Base-by-base conservation (phyloP, 2,888 invertebrate species). In the Oscheius sp. region DNA sequence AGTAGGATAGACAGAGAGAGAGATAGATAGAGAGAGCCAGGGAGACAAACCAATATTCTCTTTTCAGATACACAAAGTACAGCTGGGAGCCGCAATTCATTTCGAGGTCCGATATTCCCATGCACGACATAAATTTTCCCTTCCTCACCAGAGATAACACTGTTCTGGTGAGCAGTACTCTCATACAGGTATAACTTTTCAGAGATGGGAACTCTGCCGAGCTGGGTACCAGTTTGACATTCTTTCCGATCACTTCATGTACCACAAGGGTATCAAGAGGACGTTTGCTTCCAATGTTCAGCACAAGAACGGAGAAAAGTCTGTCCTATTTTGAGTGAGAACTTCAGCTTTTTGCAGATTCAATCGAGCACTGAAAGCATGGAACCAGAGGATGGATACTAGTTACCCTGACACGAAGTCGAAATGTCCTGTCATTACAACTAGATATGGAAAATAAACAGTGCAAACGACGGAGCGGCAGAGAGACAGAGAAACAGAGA, bases 151-250 rank as follows among this genome's bases (percentile, higher is more conserved):
- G 73, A 13, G 76, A 76, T 53, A 76, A 76, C 55, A 76, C 76
- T 3, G 55, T 33, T 35, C 48, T 76, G 58, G 76, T 76, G 11
- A 68, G 35, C 21, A 21, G 21, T 21, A 21, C 21, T 21, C 21
- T 21, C 21, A 21, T 21, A 21, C 21, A 21, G 21, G 21, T 21
- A 21, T 21, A 4, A 11, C 11, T 63, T 70, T 75, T 53, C 33
- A 75, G 75, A 57, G 73, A 50, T 76, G 76, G 76, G 76, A 76
- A 29, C 13, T 76, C 29, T 76, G 76, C 35, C 72, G 76, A 13
- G 68, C 73, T 32, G 76, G 76, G 1, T 76, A 73, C 47, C 32
- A 37, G n/a, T 66, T 57, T n/a, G 70, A 76, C 37, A 13, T 76
- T 3, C 62, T 76, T 11, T 32, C 32, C 21, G 73, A 76, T n/a